phyloP scores from a whole-genome alignment of 92 coral and sea anemone species.

The Porites evermanni region DNA sequence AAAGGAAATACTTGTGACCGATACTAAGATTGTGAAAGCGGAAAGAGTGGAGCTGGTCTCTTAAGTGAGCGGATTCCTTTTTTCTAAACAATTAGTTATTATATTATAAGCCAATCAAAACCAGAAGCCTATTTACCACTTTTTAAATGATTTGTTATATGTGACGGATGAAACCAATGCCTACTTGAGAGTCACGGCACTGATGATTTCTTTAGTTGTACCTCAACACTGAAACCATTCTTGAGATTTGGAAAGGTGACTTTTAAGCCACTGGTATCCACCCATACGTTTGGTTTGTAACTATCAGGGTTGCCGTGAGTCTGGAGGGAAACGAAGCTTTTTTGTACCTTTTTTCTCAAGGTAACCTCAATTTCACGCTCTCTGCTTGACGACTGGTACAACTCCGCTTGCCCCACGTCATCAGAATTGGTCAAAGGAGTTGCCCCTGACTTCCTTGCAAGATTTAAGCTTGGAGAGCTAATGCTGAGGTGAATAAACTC shows the following conservation, averaged over 20 bases:
- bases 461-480: slow-evolving; percentile 52
- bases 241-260: slow-evolving; percentile 29
- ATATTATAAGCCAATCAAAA: too few relatives aligned
- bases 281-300: slow-evolving; percentile 24
- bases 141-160: too few relatives aligned
- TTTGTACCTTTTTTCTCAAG: background rate
- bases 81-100: too few relatives aligned
- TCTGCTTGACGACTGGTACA: slow-evolving; percentile 36
- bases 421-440: background rate
- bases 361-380: slow-evolving; percentile 19
- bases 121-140: too few relatives aligned
- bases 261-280: background rate
- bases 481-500: slow-evolving; percentile 26
- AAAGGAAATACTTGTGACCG: too few relatives aligned
- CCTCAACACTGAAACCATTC: slow-evolving; percentile 51
- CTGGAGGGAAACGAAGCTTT: background rate
- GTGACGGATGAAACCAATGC: background rate
- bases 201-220: background rate
- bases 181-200: background rate
- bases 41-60: too few relatives aligned
- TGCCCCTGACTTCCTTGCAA: slow-evolving; percentile 2
- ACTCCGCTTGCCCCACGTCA: slow-evolving; percentile 35
- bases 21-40: too few relatives aligned
- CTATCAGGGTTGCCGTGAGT: slow-evolving; percentile 28
- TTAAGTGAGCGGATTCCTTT: too few relatives aligned